These are phyloP conservation scores for Ceraclea dissimilis DNA, from an alignment of 2,888 invertebrate species.

Conservation along the genomic window DNA sequence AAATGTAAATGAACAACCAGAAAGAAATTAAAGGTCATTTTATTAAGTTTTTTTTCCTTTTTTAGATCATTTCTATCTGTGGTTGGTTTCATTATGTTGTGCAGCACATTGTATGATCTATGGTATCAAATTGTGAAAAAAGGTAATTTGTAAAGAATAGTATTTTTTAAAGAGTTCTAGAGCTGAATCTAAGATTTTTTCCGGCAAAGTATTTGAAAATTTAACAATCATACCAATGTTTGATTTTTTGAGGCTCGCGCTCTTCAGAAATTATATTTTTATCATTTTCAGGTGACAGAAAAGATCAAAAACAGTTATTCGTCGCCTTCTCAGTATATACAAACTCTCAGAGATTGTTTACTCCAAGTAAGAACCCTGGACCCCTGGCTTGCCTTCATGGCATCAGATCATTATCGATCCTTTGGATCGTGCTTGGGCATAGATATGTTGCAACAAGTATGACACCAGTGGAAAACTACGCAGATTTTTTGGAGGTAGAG, in stretches of 20 bases:
- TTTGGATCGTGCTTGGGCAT: slow-evolving; percentile 24
- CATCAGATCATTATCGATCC: slow-evolving; percentile 22
- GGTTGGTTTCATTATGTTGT: neutral
- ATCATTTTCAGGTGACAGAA: neutral
- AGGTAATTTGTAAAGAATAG: neutral
- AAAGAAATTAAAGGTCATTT: too few relatives aligned
- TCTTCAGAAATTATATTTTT: too few relatives aligned
- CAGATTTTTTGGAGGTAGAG: neutral
- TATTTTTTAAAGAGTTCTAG: too few relatives aligned
- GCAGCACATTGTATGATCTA: slow-evolving; percentile 1
- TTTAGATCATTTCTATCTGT: neutral
- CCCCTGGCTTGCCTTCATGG: slow-evolving; percentile 22
- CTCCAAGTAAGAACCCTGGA: slow-evolving; percentile 6
- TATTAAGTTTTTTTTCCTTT: neutral
- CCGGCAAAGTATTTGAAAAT: too few relatives aligned
- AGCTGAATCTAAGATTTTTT: too few relatives aligned
- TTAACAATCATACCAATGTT: too few relatives aligned
- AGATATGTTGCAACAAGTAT: slow-evolving; percentile 1
- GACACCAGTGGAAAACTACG: neutral
- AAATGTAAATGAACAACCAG: too few relatives aligned
- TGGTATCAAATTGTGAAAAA: neutral
- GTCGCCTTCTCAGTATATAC: slow-evolving; percentile 13
- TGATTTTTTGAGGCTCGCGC: too few relatives aligned
- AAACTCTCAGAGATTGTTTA: slow-evolving; percentile 7
- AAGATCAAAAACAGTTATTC: neutral